These are phyloP conservation scores for Tragopan temminckii DNA, from an alignment of 2,797 vertebrate species.

Conservation along the genomic window DNA sequence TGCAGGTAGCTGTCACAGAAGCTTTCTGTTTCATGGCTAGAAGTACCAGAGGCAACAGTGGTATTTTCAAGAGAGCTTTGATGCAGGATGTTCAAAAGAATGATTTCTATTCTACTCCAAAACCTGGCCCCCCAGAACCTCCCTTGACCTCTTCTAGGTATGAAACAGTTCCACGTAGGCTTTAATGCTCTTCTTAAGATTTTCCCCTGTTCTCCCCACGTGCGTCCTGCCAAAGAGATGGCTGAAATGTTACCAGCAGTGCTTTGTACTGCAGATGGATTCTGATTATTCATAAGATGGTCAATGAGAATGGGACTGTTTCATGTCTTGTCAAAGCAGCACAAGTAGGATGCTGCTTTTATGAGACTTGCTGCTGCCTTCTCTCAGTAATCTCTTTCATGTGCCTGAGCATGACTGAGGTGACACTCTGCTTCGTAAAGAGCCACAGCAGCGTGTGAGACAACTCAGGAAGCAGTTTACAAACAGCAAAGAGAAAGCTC, in stretches of 20 bases:
- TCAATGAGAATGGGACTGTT: not conserved
- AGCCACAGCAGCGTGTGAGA: not conserved
- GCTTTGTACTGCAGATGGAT: constrained; percentile 17
- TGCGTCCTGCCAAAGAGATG: not conserved
- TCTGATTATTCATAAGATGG: constrained; percentile 14
- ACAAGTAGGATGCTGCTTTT: constrained; percentile 30
- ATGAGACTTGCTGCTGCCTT: not conserved
- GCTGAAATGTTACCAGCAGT: not conserved
- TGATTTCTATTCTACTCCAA: not conserved
- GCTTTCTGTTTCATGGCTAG: constrained; percentile 34
- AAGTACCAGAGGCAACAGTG: constrained; percentile 8
- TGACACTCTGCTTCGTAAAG: not conserved
- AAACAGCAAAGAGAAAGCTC: constrained; percentile 16
- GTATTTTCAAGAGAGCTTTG: constrained; percentile 16
- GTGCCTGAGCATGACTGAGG: not conserved
- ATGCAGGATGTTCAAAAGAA: constrained; percentile 50
- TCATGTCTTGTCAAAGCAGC: constrained; percentile 28
- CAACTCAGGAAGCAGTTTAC: not conserved
- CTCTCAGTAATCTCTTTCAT: constrained; percentile 21
- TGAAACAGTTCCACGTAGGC: not conserved
- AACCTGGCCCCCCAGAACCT: not conserved
- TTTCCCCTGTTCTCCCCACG: not conserved
- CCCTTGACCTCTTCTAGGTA: constrained; percentile 8
- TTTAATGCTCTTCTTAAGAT: constrained; percentile 9
- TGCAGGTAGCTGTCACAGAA: not conserved